Evolutionary conservation across 2,113 vertebrate genomes (phyloP), one percentile per base, ranked within the genome.

Genomic region (Platanista minor): DNA sequence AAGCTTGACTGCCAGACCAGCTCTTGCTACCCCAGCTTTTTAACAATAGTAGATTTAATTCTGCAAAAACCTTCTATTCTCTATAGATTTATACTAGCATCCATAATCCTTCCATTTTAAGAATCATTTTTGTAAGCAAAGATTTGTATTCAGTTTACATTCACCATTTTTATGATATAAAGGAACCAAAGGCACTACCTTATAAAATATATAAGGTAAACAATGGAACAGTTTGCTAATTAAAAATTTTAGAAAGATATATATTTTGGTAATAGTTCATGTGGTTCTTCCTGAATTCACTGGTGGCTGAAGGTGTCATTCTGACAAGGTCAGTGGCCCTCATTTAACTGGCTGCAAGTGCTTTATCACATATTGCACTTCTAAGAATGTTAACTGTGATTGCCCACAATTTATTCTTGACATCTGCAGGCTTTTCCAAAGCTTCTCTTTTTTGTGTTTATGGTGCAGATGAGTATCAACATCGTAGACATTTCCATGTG

Each of bases 241-340:
- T 96, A 87, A 90, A 95, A 77, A 1, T 36, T 83, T 90, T 64
- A 80, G 39, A 90, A 75, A 36, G 13, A 67, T 94, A 4, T 89
- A 64, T 75, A 25, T 96, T 94, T 90, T 67, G n/a, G 57, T 75
- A 95, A 78, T 92, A 91, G 89, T 89, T 95, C 33, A 83, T 82
- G n/a, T 15, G 66, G 20, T 71, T 94, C 86, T 88, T 93, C 78
- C 87, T 87, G 62, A 84, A 90, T 31, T 91, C 91, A 72, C 52
- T 0, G 15, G 91, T 43, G 36, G 71, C 78, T 91, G 61, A 46
- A 59, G 82, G 31, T 91, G 82, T 93, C 61, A 86, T 82, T 89
- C 72, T 89, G 95, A 97, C 89, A 97, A 90, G 94, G 96, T 91
- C 95, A 71, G 77, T 78, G 91, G 39, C 92, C 89, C 78, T 88